A percentile compares a stretch with the other conserved stretches of the same genome.
Conservation (phyloP, 2,797 vertebrate genomes). For the Erpetoichthys calabaricus region DNA sequence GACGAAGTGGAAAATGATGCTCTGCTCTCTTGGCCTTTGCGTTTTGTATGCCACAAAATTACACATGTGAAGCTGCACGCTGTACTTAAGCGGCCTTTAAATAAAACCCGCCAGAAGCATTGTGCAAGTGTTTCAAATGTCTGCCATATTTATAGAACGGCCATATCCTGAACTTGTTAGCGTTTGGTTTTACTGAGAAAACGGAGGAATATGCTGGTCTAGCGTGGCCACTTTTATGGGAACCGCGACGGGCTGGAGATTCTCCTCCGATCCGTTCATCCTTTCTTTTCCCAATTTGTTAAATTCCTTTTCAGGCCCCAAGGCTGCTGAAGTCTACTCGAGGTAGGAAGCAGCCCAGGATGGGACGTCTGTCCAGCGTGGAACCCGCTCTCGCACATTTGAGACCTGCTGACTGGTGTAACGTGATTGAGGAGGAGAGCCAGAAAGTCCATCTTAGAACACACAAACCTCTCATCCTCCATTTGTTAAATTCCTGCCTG, state of each 20-base stretch:
- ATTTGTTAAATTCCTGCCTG: no score
- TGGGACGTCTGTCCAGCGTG: no score
- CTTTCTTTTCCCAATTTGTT: background rate
- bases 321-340: no score
- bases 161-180: conserved; percentile 2
- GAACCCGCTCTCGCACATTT: no score
- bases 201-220: background rate
- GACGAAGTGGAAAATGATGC: conserved; percentile 34
- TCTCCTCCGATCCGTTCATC: background rate
- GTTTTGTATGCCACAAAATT: conserved; percentile 59
- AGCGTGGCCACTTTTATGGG: no score
- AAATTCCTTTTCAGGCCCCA: no score
- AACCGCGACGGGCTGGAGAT: no score
- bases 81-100: conserved; percentile 45
- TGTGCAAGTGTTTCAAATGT: conserved; percentile 13
- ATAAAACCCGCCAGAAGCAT: conserved; percentile 37
- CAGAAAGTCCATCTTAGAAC: no score
- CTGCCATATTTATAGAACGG: conserved; percentile 5
- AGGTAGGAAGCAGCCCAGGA: no score
- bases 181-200: background rate
- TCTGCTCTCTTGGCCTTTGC: conserved; percentile 33
- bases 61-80: conserved; percentile 45
- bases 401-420: no score
- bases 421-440: no score
- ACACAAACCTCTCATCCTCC: no score